Evolutionary conservation across 2,797 vertebrate species (phyloP).

Genomic region (Salmo trutta): DNA sequence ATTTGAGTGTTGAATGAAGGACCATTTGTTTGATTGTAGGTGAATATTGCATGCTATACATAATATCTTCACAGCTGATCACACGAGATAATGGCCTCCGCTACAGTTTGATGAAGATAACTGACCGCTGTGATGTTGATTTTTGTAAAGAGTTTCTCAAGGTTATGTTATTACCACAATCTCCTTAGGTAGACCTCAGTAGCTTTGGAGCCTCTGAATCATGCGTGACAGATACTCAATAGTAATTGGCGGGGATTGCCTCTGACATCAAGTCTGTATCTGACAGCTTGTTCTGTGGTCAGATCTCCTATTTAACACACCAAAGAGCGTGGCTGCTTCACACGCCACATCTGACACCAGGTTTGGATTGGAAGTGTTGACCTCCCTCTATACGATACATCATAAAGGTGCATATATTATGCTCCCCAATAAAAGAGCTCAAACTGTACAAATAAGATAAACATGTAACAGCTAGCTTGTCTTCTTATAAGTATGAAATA

Average conservation of each 20-base stretch:
- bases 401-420: neutral
- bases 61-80: slow-evolving; percentile 36
- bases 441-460: neutral
- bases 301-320: slow-evolving; percentile 94
- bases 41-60: neutral
- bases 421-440: neutral
- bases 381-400: neutral
- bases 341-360: neutral
- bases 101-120: slow-evolving; percentile 48
- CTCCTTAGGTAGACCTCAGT: slow-evolving; percentile 74
- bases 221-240: slow-evolving; percentile 90
- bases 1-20: slow-evolving; percentile 21
- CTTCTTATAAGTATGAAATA: neutral
- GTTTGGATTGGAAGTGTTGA: too few relatives aligned
- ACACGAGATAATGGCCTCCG: slow-evolving; percentile 11
- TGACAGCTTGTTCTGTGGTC: slow-evolving; percentile 93
- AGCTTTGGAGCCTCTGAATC: slow-evolving; percentile 71
- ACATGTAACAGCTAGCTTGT: neutral
- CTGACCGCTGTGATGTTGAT: slow-evolving; percentile 49
- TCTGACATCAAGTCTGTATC: slow-evolving; percentile 85
- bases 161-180: slow-evolving; percentile 56
- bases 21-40: slow-evolving; percentile 20
- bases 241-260: slow-evolving; percentile 86
- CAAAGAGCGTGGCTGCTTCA: slow-evolving; percentile 79
- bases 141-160: slow-evolving; percentile 52